A percentile compares a stretch with the other conserved stretches of the same genome.
Evolutionary conservation across 2,888 invertebrate species (phyloP).

Genomic region (Gymnoscelis rufifasciata): DNA sequence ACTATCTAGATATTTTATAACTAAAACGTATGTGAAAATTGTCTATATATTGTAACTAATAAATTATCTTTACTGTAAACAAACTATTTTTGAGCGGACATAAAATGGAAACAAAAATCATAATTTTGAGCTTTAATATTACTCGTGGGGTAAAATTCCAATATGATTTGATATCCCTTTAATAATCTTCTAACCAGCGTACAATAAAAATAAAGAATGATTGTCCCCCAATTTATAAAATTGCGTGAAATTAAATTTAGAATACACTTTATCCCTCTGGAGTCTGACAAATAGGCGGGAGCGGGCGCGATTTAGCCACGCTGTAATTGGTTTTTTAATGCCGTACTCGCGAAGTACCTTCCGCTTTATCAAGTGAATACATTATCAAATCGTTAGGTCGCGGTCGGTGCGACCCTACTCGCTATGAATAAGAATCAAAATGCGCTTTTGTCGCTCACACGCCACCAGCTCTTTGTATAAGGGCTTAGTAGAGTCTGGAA

Average conservation of each 20-base stretch:
- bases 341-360: constrained; percentile 74
- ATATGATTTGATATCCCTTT: constrained; percentile 48
- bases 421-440: constrained; percentile 76
- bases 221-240: constrained; percentile 70
- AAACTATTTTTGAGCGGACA: too few species aligned
- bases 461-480: constrained; percentile 26
- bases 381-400: constrained; percentile 77
- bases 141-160: too few species aligned
- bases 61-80: too few species aligned
- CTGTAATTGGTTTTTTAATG: constrained; percentile 79
- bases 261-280: constrained; percentile 73
- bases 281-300: constrained; percentile 76
- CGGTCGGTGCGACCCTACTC: constrained; percentile 54
- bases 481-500: constrained; percentile 1
- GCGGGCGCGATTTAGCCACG: constrained; percentile 73
- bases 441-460: constrained; percentile 58
- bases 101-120: too few species aligned
- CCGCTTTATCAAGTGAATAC: constrained; percentile 78
- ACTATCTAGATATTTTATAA: constrained; percentile 11
- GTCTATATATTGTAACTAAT: too few species aligned
- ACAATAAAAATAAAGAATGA: constrained; percentile 63
- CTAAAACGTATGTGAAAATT: background rate
- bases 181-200: constrained; percentile 58
- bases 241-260: constrained; percentile 79
- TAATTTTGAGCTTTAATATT: too few species aligned